A percentile compares a stretch with the other conserved stretches of the same genome.
Conservation (phyloP, 2,113 vertebrate genomes). For the Xiphophorus maculatus region DNA sequence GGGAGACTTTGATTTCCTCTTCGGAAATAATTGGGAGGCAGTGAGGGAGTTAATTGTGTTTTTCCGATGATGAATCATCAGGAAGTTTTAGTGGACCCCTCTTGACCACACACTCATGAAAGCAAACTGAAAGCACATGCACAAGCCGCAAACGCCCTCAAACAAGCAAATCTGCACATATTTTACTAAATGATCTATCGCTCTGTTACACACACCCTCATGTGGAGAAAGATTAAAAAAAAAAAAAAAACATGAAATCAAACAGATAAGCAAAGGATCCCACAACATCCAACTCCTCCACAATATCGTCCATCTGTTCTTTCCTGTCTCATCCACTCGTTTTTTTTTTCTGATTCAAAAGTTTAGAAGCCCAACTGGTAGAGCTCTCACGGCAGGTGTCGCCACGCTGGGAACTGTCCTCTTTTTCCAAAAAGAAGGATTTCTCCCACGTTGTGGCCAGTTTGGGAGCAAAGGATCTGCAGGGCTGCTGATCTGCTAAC, state of each 20-base stretch:
- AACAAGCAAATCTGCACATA: not conserved
- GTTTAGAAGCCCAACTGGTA: slow-evolving; percentile 63
- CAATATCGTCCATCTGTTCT: slow-evolving; percentile 1
- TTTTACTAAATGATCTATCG: not conserved
- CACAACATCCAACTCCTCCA: not conserved
- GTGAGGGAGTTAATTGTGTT: slow-evolving; percentile 64
- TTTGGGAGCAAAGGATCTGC: slow-evolving; percentile 57
- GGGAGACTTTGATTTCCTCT: slow-evolving; percentile 58
- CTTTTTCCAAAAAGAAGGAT: slow-evolving; percentile 58
- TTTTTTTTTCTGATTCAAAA: slow-evolving; percentile 29
- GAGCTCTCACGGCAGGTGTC: slow-evolving; percentile 59
- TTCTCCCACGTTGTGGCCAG: slow-evolving; percentile 61
- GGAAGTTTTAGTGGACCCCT: slow-evolving; percentile 45
- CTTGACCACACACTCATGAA: slow-evolving; percentile 16
- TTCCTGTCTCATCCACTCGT: slow-evolving; percentile 22
- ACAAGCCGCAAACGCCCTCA: not conserved
- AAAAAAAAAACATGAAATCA: not conserved
- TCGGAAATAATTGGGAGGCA: slow-evolving; percentile 61
- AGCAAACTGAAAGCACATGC: slow-evolving; percentile 7
- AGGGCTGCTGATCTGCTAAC: slow-evolving; percentile 63
- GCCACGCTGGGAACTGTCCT: slow-evolving; percentile 63
- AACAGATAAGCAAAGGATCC: not conserved
- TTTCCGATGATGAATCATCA: slow-evolving; percentile 67
- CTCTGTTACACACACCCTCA: not conserved
- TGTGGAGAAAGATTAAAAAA: not conserved